phyloP scores from a whole-genome alignment of 2,113 vertebrate species.

The Chauna torquata region DNA sequence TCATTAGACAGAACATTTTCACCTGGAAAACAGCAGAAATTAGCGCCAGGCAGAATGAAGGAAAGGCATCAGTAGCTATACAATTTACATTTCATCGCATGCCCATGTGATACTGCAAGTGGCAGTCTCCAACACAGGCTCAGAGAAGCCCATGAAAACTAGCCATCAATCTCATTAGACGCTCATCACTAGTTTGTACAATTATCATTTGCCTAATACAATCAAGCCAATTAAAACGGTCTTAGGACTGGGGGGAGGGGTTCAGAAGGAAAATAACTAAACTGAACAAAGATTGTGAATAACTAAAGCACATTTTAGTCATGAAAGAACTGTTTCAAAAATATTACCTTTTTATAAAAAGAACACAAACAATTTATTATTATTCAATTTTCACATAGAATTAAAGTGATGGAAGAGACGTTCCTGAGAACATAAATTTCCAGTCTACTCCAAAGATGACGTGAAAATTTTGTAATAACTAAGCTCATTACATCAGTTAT shows the following conservation, averaged over 20 bases:
- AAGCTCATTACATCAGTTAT: neutral
- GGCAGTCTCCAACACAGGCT: neutral
- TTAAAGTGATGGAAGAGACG: neutral
- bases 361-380: neutral
- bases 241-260: neutral
- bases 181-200: neutral
- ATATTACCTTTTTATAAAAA: neutral
- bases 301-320: neutral
- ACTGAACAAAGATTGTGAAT: neutral
- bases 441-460: neutral
- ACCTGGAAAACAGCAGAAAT: neutral
- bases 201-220: neutral
- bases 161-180: neutral
- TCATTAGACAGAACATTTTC: neutral
- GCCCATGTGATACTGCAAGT: neutral
- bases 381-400: neutral
- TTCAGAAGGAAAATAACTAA: neutral
- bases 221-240: neutral
- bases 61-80: neutral
- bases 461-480: neutral
- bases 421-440: neutral
- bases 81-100: neutral
- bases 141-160: neutral
- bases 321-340: neutral
- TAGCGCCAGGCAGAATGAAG: neutral